Evolutionary conservation across 2,113 vertebrate species (phyloP), one percentile per base, ranked within the genome.

Genomic region (Perca schrenkii): DNA sequence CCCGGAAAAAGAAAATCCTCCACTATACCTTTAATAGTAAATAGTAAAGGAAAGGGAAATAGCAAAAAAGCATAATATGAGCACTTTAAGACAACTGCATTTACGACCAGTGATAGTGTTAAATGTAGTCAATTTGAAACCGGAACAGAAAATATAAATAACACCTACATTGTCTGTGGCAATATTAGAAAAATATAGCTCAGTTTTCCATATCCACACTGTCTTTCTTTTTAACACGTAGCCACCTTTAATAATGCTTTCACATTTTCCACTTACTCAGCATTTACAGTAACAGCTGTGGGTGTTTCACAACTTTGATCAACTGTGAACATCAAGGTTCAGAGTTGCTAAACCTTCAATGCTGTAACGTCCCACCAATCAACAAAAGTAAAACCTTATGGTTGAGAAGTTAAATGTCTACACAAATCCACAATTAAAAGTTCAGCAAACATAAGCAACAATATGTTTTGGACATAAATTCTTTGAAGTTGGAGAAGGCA

Each of bases 261-360:
- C 1, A 53, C 43, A 0, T 54, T 75, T 69, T 47, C 8, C 14
- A 54, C n/a, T 16, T 12, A 70, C 52, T 25, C 66, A 76, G 3
- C 12, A 75, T 50, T 73, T 56, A 46, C 31, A 50, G 52, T 43
- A 21, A 21, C 19, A 15, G n/a, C 28, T 40, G n/a, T 3, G 64
- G 60, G 25, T 61, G 52, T 11, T 25, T 64, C 64, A 47, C 31
- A 52, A 5, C 34, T 70, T 61, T 74, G 22, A 63, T 60, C 12
- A 53, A 43, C 34, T 7, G 50, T 60, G 10, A 82, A 74, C 7
- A 36, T 60, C 21, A 54, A 34, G 50, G 68, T 72, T 43, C 10
- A 43, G 40, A 43, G 65, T 43, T 66, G 63, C 40, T 17, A 15
- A 49, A 40, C 40, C 40, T 43, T 43, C 40, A 40, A 46, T 10